These are phyloP conservation scores for Crocallis elinguaria DNA, from an alignment of 2,888 invertebrate genomes.

Conservation along the genomic window DNA sequence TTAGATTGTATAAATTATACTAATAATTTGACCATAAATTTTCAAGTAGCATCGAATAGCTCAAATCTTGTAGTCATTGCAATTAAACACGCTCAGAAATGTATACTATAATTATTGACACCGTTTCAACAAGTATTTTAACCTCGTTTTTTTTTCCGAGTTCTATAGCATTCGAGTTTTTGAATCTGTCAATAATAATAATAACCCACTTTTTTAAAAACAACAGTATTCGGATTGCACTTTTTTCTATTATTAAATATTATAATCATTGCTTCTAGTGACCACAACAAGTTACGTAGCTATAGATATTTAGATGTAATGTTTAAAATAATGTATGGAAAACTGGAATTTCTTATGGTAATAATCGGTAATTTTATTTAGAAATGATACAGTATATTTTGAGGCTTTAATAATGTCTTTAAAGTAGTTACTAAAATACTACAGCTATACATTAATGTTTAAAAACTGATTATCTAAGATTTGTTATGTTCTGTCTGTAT, in stretches of 20 bases:
- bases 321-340: slow-evolving; percentile 36
- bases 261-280: slow-evolving; percentile 44
- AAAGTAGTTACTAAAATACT: too few relatives aligned
- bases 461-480: not conserved
- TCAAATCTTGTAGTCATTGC: too few relatives aligned
- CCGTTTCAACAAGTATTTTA: not conserved
- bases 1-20: too few relatives aligned
- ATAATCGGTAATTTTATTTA: not conserved
- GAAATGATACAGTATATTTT: not conserved
- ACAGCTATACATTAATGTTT: too few relatives aligned
- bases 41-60: too few relatives aligned
- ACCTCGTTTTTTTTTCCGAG: slow-evolving; percentile 12
- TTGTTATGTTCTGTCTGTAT: not conserved
- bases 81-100: too few relatives aligned
- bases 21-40: too few relatives aligned
- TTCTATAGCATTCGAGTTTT: not conserved
- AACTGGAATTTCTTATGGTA: slow-evolving; percentile 44
- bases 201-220: slow-evolving; percentile 15
- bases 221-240: slow-evolving; percentile 54
- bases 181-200: slow-evolving; percentile 19
- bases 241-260: slow-evolving; percentile 44
- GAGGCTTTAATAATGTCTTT: not conserved
- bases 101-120: too few relatives aligned
- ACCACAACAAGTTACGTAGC: slow-evolving; percentile 51
- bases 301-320: slow-evolving; percentile 45